Conservation (phyloP, 1,140 invertebrate genomes). For the Sinella curviseta region DNA sequence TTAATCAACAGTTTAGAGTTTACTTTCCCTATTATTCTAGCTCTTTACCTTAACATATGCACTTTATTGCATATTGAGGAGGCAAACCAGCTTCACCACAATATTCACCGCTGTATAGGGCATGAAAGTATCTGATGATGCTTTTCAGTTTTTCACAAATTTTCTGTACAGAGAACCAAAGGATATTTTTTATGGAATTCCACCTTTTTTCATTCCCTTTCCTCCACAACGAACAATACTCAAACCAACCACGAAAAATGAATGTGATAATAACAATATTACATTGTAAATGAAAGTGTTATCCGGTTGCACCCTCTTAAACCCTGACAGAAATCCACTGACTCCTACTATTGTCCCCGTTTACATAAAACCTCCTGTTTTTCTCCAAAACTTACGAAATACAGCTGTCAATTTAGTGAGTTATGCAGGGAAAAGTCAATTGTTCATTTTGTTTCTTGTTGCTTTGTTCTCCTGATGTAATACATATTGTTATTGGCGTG, state of each 20-base stretch:
- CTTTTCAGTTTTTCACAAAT: no score
- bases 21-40: no score
- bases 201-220: background rate
- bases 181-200: no score
- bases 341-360: background rate
- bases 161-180: no score
- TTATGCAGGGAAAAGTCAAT: conserved; percentile 16
- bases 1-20: no score
- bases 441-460: background rate
- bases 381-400: conserved; percentile 4
- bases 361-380: background rate
- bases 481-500: background rate
- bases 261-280: background rate
- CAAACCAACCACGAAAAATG: background rate
- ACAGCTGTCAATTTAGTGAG: background rate
- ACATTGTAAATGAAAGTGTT: background rate
- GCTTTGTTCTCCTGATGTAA: background rate
- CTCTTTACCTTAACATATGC: no score
- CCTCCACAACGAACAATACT: no score
- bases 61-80: no score
- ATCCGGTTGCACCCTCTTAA: background rate
- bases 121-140: no score
- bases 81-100: no score
- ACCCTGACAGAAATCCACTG: background rate
- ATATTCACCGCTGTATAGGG: no score